A percentile compares a stretch with the other conserved stretches of the same genome.
These are phyloP conservation scores for Hyposoter dolosus DNA, from an alignment of 2,888 invertebrate genomes.

Conservation along the genomic window DNA sequence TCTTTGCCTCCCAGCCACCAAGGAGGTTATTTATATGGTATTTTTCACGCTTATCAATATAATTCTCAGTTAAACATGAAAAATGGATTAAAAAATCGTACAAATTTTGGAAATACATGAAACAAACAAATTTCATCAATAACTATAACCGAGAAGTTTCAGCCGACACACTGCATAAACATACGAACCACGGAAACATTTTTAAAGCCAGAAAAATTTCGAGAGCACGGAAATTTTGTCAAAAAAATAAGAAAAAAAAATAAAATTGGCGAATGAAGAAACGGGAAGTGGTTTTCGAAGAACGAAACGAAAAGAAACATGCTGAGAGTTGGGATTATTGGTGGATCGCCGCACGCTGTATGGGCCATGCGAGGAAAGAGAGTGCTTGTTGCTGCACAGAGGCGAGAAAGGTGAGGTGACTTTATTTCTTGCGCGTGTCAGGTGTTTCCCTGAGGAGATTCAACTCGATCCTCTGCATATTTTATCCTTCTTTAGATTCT, in stretches of 20 bases:
- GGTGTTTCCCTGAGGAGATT: constrained; percentile 78
- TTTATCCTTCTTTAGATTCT: constrained; percentile 71
- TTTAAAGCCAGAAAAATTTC: neutral
- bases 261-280: neutral
- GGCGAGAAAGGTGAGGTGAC: constrained; percentile 43
- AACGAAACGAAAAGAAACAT: neutral
- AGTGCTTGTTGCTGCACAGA: constrained; percentile 24
- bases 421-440: constrained; percentile 71
- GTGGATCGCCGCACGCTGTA: neutral
- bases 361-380: neutral
- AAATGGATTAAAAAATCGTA: neutral
- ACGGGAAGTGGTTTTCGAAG: too few species aligned
- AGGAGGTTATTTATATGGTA: constrained; percentile 42
- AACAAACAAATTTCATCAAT: too few species aligned
- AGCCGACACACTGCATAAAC: neutral
- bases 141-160: neutral
- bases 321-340: neutral
- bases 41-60: neutral
- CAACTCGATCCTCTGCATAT: constrained; percentile 71
- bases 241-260: neutral
- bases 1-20: constrained; percentile 47
- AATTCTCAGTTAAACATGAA: neutral
- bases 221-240: neutral
- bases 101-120: neutral
- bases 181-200: neutral